Base-by-base conservation (phyloP, 1,140 invertebrate genomes). In the Ips nitidus region DNA sequence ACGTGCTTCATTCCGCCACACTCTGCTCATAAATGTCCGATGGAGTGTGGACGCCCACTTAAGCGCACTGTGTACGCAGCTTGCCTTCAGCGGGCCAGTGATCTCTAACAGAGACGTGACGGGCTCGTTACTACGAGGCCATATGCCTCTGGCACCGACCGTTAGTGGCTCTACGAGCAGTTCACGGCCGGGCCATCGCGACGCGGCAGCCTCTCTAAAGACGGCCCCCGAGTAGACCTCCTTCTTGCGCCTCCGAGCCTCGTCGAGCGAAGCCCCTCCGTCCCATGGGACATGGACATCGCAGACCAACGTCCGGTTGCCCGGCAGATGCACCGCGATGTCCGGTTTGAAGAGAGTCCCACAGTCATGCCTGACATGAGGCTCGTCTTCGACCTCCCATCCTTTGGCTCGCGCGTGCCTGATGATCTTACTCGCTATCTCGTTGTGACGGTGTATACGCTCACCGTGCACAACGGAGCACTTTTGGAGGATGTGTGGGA, bases 401-500 rank as follows among this genome's bases (percentile, higher is more conserved):
- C 59, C 56, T 5, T 58, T 71, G 2, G 3, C 0, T 3, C 36
- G 36, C 47, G 56, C 56, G 22, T 52, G 37, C 1, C 55, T 43
- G 3, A 50, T 52, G 4, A 75, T 41, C 6, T 52, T 69, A 7
- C 40, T 38, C 3, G 56, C 67, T 0, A 66, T 43, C 1, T 63
- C n/a, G 52, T 74, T 66, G 57, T 75, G 73, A 0, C 74, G 42
- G 1, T n/a, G 5, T 1, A 73, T 71, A 3, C 75, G 22, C n/a
- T 64, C 43, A 8, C 45, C 22, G 41, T 76, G 71, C 1, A 60
- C 59, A 5, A 64, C 39, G 1, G 69, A 63, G 43, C 74, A 75
- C 2, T 45, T 41, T 42, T 75, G 72, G 0, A 75, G 64, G 3
- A 74, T 67, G 41, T 75, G 74, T 1, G 59, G 70, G 0, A 75